Evolutionary conservation across 2,113 vertebrate genomes (phyloP).

Genomic region (Pithys albifrons): DNA sequence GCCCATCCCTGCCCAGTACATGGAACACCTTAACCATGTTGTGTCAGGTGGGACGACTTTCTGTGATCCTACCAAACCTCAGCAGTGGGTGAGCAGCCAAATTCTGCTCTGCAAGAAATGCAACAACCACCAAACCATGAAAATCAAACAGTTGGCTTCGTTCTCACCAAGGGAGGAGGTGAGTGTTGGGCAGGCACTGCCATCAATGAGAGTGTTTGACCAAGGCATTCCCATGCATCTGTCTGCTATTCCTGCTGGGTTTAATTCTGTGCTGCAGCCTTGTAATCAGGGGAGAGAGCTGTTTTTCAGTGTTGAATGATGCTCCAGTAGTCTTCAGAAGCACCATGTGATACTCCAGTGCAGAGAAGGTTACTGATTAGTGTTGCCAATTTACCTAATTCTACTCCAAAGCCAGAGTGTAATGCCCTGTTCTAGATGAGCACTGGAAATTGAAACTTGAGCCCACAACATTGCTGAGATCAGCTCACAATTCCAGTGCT

Average conservation of each 20-base stretch:
- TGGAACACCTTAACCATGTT: conserved; percentile 94
- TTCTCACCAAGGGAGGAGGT: conserved; percentile 92
- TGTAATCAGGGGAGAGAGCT: not conserved
- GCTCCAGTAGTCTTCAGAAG: not conserved
- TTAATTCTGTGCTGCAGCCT: not conserved
- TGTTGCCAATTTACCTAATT: not conserved
- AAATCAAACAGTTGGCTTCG: conserved; percentile 93
- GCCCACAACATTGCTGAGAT: not conserved
- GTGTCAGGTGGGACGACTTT: conserved; percentile 76
- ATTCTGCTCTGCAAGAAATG: conserved; percentile 93
- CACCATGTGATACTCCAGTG: not conserved
- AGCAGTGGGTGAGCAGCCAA: conserved; percentile 95
- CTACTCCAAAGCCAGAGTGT: not conserved
- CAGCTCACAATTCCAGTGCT: not conserved
- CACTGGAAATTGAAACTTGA: not conserved
- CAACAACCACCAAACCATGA: conserved; percentile 89
- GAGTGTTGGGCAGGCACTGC: not conserved
- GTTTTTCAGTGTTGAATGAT: not conserved
- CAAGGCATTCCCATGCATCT: not conserved
- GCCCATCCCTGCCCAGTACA: conserved; percentile 94
- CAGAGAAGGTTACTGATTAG: not conserved
- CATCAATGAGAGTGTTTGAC: not conserved
- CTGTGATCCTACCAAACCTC: conserved; percentile 72
- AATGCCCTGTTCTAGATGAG: not conserved
- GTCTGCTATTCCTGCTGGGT: not conserved